Base-by-base conservation (phyloP, 2,113 vertebrate genomes). In the Antigone vipio region DNA sequence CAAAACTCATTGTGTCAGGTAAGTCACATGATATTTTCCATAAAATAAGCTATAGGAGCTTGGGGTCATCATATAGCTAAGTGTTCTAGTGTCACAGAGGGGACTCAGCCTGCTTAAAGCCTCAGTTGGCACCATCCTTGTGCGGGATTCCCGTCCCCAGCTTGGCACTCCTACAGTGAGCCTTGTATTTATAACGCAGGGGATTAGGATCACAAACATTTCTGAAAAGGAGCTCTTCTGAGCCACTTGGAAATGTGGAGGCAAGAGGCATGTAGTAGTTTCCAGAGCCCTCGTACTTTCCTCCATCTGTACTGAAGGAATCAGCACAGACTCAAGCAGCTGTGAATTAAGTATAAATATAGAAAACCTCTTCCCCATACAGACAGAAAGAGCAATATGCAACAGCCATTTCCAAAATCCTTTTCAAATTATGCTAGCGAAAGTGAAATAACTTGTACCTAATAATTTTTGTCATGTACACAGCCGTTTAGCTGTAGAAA, bases 1-100 rank as follows among this genome's bases (percentile, higher is more conserved):
- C 96, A 72, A 93, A 92, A 32, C 90, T 97, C 38, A 4, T 94
- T 38, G 86, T 95, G n/a, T 88, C 94, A 56, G 91, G 95, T 97
- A 95, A 89, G 93, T 72, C 67, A 7, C 16, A 5, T 29, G 29
- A 35, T 74, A 2, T 68, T 59, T 94, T 80, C 26, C 56, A 30
- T 55, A 42, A 11, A 35, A 8, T 35, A 64, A 80, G 38, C 52
- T 59, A 24, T 11, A 79, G 22, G 22, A 75, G 30, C 44, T 75
- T 52, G 13, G 15, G 34, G 26, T 38, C 6, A 15, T 29, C 38
- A 12, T 42, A 42, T 2, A 58, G 21, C 22, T 34, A 22, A 56
- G 20, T 29, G 30, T 34, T 24, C 17, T 0, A 29, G 19, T 24
- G 12, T 49, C 56, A 62, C 15, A 62, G 38, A 59, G 56, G 40